phyloP scores from a whole-genome alignment of 1,140 invertebrate genomes.

The Drosophila leontia region DNA sequence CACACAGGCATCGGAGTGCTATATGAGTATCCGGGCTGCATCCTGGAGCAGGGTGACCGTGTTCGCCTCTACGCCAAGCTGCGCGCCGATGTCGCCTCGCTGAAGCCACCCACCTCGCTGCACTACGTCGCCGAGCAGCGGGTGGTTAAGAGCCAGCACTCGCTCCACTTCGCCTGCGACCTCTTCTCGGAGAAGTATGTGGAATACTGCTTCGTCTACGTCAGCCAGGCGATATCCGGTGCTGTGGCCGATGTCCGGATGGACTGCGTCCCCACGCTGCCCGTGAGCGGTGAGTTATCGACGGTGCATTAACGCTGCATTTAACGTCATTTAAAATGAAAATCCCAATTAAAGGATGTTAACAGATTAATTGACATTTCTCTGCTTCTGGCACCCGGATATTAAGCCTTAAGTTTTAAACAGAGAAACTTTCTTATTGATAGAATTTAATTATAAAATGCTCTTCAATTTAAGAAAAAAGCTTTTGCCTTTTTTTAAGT shows the following conservation, averaged over 20 bases:
- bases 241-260: slow-evolving; percentile 92
- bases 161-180: slow-evolving; percentile 91
- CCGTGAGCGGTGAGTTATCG: slow-evolving; percentile 88
- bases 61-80: slow-evolving; percentile 90
- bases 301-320: background rate
- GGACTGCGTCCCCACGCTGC: slow-evolving; percentile 92
- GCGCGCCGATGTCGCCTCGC: slow-evolving; percentile 88
- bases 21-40: slow-evolving; percentile 93
- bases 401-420: background rate
- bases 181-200: slow-evolving; percentile 92
- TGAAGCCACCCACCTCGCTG: slow-evolving; percentile 87
- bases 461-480: background rate
- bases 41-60: slow-evolving; percentile 89
- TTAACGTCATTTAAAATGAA: slow-evolving; percentile 12
- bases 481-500: background rate
- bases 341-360: slow-evolving; percentile 9
- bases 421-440: background rate
- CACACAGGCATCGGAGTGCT: slow-evolving; percentile 89
- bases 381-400: background rate
- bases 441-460: background rate
- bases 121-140: slow-evolving; percentile 89
- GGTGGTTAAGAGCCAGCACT: slow-evolving; percentile 88
- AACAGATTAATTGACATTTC: background rate
- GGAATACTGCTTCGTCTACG: slow-evolving; percentile 94
- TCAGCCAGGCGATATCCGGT: slow-evolving; percentile 91